Percentiles rank a stretch among this genome's conserved stretches.
These are phyloP conservation scores for Brachylomia viminalis DNA, from an alignment of 2,888 invertebrate genomes.

Conservation along the genomic window DNA sequence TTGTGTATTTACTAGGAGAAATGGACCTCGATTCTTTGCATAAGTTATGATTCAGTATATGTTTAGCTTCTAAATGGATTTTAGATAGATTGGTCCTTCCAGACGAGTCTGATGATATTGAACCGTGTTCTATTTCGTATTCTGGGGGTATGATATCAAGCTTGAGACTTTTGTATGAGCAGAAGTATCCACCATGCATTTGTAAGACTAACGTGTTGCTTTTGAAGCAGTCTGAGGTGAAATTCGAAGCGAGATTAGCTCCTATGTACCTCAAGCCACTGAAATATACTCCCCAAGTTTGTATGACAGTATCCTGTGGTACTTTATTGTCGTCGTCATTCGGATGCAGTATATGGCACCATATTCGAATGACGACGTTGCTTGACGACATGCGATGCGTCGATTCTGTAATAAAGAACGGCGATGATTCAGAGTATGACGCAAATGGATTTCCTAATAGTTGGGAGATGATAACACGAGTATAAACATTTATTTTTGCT, in stretches of 20 bases:
- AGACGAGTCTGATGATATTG: conserved; percentile 85
- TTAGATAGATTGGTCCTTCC: conserved; percentile 82
- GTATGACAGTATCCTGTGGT: conserved; percentile 91
- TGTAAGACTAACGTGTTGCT: conserved; percentile 95
- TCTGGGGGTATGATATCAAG: conserved; percentile 87
- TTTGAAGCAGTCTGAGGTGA: conserved; percentile 92
- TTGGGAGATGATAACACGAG: conserved; percentile 33
- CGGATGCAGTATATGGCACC: conserved; percentile 83
- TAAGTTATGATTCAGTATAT: conserved; percentile 77
- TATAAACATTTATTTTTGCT: conserved; percentile 45
- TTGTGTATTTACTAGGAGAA: conserved; percentile 82
- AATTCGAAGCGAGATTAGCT: conserved; percentile 92
- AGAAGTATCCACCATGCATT: conserved; percentile 96
- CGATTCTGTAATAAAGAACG: conserved; percentile 80
- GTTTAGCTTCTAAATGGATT: conserved; percentile 81
- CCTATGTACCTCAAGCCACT: conserved; percentile 95
- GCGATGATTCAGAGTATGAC: conserved; percentile 60
- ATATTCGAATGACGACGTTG: conserved; percentile 87
- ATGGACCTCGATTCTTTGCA: conserved; percentile 83
- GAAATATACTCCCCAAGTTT: conserved; percentile 96
- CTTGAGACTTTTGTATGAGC: conserved; percentile 90
- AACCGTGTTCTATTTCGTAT: conserved; percentile 85
- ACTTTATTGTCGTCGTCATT: conserved; percentile 68
- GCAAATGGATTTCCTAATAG: conserved; percentile 41
- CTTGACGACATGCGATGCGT: conserved; percentile 87